Conservation (phyloP, 1,140 invertebrate species). For the Cotesia glomerata region DNA sequence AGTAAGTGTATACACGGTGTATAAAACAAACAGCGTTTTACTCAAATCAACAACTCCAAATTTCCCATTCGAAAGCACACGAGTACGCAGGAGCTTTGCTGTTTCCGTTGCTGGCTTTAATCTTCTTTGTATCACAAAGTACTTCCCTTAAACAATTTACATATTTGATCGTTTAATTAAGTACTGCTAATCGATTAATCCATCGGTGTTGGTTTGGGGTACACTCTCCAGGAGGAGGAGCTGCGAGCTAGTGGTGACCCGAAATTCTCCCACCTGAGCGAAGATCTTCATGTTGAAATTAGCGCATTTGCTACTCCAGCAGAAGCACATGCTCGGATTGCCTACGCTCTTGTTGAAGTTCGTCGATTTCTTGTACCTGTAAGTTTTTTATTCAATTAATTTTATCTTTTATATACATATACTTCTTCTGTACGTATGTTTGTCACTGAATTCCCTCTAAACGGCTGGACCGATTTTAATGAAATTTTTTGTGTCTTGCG, state of each 20-base stretch:
- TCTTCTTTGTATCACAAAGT: constrained; percentile 1
- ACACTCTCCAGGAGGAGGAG: constrained; percentile 77
- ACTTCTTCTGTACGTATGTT: too few species aligned
- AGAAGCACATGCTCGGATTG: constrained; percentile 87
- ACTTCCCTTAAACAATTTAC: constrained; percentile 6
- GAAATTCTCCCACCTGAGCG: constrained; percentile 87
- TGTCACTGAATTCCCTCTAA: too few species aligned
- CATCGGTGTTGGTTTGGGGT: constrained; percentile 9
- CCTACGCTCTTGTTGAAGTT: constrained; percentile 82
- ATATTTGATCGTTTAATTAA: constrained; percentile 28
- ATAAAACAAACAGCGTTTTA: too few species aligned
- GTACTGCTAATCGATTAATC: constrained; percentile 9
- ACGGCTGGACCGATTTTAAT: too few species aligned
- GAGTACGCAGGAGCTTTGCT: constrained; percentile 11
- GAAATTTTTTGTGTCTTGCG: too few species aligned
- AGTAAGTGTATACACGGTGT: too few species aligned
- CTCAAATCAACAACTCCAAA: not conserved
- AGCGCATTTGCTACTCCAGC: constrained; percentile 83
- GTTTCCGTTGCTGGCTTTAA: not conserved
- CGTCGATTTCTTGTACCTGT: constrained; percentile 76
- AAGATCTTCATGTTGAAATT: constrained; percentile 90
- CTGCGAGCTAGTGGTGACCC: constrained; percentile 81
- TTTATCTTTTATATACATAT: constrained; percentile 17
- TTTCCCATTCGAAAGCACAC: not conserved
- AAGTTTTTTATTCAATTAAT: constrained; percentile 56